These are phyloP conservation scores for Coenobita brevimanus DNA, from an alignment of 1,140 invertebrate species.

Conservation along the genomic window DNA sequence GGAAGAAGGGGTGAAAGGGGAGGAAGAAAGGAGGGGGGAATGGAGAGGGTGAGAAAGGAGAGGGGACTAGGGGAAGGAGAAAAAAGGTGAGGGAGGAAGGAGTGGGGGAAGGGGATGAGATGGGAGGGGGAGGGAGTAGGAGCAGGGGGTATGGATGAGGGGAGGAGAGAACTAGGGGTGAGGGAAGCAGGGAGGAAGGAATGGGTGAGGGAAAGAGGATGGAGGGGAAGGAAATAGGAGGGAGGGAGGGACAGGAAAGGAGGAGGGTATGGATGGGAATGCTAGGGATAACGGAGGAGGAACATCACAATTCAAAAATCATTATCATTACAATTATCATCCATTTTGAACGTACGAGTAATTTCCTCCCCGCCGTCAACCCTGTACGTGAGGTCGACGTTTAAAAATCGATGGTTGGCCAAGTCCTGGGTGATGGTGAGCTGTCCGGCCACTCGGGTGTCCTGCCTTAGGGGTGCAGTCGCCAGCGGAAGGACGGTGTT, in stretches of 20 bases:
- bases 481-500: slow-evolving; percentile 68
- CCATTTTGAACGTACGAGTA: slow-evolving; percentile 59
- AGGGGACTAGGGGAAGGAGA: neutral
- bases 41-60: neutral
- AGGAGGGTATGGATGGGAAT: slow-evolving; percentile 30
- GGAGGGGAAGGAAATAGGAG: no score
- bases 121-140: no score
- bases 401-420: slow-evolving; percentile 54
- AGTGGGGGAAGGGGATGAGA: no score
- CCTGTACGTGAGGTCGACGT: slow-evolving; percentile 51
- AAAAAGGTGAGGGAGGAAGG: no score
- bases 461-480: slow-evolving; percentile 55
- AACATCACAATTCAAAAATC: slow-evolving; percentile 50
- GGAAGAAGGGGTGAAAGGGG: no score
- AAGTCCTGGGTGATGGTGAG: slow-evolving; percentile 64
- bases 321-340: slow-evolving; percentile 69
- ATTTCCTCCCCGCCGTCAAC: slow-evolving; percentile 51
- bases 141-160: neutral
- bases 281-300: no score
- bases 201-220: no score
- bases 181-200: no score
- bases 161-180: neutral
- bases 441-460: slow-evolving; percentile 35
- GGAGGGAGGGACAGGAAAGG: neutral
- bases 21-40: no score